Evolutionary conservation across 2,888 invertebrate genomes (phyloP), one percentile per base, ranked within the genome.

Genomic region (Pediacus dermestoides): DNA sequence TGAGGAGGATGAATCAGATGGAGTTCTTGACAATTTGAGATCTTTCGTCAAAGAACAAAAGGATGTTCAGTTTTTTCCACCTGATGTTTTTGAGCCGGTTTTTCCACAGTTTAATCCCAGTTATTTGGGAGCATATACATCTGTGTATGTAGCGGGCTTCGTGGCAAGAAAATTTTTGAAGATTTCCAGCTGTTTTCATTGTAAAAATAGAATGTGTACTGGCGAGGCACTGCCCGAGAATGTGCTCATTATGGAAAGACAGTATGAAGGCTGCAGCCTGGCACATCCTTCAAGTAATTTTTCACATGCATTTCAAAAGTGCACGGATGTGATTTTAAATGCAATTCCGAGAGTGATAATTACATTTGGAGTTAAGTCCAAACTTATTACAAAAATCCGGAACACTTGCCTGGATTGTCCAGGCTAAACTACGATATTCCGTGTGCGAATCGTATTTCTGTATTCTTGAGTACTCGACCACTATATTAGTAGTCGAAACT

Each of bases 1-100:
- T 30, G 44, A 44, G 16, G 36, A 37, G 16, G 39, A 40, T 30
- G 37, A 42, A 7, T 22, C 40, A 2, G 22, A 13, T 18, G 44
- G 40, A 8, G 40, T 27, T 15, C 22, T 44, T 13, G 30, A 42
- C 14, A 36, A 22, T 4, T 16, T 44, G 1, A 37, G 21, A 38
- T 6, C 23, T 11, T 42, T 42, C 30, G 16, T 37, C 9, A 15
- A 26, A n/a, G n/a, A n/a, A n/a, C 10, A 31, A 26, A 15, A 11
- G 15, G 7, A 1, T 1, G 6, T 14, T 26, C 8, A n/a, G 2
- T 2, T 7, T 26, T 9, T 7, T 9, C 2, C 12, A 9, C 18
- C 11, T 1, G 11, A 10, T 1, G 15, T 15, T 6, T 2, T 4
- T 6, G 9, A 9, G 14, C 14, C n/a, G n/a, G n/a, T n/a, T n/a